A percentile compares a stretch with the other conserved stretches of the same genome.
Evolutionary conservation across 1,140 invertebrate genomes (phyloP).

Genomic region (Geopemphigus sp.): DNA sequence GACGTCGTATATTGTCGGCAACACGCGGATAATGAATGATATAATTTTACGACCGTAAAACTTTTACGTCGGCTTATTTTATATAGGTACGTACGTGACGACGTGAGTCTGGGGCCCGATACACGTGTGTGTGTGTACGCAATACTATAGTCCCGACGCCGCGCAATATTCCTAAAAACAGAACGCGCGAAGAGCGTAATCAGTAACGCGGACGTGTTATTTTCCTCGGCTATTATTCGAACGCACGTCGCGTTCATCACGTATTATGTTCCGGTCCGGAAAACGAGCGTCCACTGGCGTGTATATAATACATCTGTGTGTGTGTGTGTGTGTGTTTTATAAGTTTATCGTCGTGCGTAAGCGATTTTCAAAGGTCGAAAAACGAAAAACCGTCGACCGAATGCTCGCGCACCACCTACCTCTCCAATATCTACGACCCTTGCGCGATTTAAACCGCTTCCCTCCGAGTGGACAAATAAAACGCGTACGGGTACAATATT

Average conservation of each 20-base stretch:
- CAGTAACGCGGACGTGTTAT: neutral
- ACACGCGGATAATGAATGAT: too few relatives aligned
- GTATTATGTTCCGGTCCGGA: neutral
- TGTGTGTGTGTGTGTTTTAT: too few relatives aligned
- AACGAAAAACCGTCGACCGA: neutral
- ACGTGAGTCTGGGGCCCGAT: too few relatives aligned
- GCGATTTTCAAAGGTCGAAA: neutral
- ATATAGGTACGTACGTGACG: too few relatives aligned
- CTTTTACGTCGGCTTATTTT: too few relatives aligned
- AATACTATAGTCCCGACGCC: too few relatives aligned
- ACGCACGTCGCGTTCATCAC: neutral
- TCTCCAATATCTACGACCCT: neutral
- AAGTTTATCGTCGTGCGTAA: neutral
- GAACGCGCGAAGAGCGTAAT: neutral
- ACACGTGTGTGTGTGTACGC: too few relatives aligned
- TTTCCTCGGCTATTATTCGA: neutral
- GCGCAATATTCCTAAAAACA: too few relatives aligned
- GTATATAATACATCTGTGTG: neutral
- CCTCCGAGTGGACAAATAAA: neutral
- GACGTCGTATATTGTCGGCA: too few relatives aligned
- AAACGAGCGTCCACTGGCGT: neutral
- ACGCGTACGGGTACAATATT: too few relatives aligned
- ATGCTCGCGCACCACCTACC: neutral
- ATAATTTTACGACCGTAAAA: too few relatives aligned
- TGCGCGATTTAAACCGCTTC: neutral